Conservation (phyloP, 2,888 invertebrate species). For the Tiphia femorata region DNA sequence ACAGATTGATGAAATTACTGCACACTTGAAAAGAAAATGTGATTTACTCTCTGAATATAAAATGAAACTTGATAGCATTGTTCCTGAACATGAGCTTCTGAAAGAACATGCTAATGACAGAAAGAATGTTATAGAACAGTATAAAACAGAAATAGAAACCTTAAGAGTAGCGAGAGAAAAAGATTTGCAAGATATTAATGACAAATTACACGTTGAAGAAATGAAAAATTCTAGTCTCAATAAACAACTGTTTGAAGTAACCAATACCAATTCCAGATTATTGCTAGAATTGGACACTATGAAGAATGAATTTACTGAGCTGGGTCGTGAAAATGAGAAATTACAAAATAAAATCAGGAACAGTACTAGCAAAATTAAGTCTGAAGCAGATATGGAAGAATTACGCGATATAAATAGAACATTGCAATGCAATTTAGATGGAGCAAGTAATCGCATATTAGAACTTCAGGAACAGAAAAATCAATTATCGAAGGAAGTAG, state of each 20-base stretch:
- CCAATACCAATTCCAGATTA: conserved; percentile 69
- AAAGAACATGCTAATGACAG: conserved; percentile 51
- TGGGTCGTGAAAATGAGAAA: conserved; percentile 69
- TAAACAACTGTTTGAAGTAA: conserved; percentile 63
- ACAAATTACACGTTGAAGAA: conserved; percentile 51
- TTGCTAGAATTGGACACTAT: conserved; percentile 68
- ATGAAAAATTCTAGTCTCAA: conserved; percentile 60
- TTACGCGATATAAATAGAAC: conserved; percentile 56
- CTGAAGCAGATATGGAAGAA: conserved; percentile 57
- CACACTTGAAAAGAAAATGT: conserved; percentile 56
- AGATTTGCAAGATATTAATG: conserved; percentile 42
- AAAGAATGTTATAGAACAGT: conserved; percentile 55
- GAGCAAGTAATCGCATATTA: conserved; percentile 58
- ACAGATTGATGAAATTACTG: conserved; percentile 61
- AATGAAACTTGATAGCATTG: conserved; percentile 53
- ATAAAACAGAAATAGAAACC: conserved; percentile 64
- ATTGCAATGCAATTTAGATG: conserved; percentile 61
- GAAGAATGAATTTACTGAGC: conserved; percentile 70
- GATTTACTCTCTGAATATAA: conserved; percentile 67
- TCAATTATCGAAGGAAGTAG: conserved; percentile 44
- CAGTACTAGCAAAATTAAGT: conserved; percentile 69
- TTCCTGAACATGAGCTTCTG: conserved; percentile 54
- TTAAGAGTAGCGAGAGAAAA: conserved; percentile 65
- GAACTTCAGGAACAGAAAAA: conserved; percentile 55
- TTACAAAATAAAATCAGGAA: conserved; percentile 61